Percentiles rank a stretch among this genome's conserved stretches.
phyloP scores from a whole-genome alignment of 1,140 invertebrate genomes.

The Artemia franciscana region DNA sequence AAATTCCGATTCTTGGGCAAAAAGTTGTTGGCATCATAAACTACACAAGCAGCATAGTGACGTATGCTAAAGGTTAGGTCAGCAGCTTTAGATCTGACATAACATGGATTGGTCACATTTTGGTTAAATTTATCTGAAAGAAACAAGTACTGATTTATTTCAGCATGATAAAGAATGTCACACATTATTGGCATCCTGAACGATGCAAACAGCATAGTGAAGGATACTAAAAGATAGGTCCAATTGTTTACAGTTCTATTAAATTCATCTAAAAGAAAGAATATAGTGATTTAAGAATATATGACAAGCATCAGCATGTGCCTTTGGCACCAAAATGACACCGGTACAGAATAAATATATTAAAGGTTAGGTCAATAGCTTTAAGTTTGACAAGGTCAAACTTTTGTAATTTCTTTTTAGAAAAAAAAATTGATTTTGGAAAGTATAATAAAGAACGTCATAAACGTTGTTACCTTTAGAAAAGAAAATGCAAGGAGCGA shows the following conservation, averaged over 20 bases:
- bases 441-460: no score
- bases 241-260: neutral
- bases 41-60: slow-evolving; percentile 49
- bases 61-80: slow-evolving; percentile 43
- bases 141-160: slow-evolving; percentile 5
- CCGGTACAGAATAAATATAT: no score
- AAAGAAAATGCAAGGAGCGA: no score
- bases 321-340: no score
- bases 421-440: no score
- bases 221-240: no score
- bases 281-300: no score
- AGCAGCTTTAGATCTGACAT: slow-evolving; percentile 48
- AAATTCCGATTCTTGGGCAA: slow-evolving; percentile 64
- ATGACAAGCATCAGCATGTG: no score
- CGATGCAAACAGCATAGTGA: slow-evolving; percentile 6
- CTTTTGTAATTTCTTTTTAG: no score
- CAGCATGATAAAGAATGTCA: neutral
- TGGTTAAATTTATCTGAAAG: slow-evolving; percentile 53
- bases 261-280: neutral
- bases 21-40: slow-evolving; percentile 51
- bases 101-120: slow-evolving; percentile 49
- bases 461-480: no score
- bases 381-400: no score
- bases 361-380: no score
- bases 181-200: neutral